Base-by-base conservation (phyloP, 2,888 invertebrate genomes). In the Eristalis intricaria region DNA sequence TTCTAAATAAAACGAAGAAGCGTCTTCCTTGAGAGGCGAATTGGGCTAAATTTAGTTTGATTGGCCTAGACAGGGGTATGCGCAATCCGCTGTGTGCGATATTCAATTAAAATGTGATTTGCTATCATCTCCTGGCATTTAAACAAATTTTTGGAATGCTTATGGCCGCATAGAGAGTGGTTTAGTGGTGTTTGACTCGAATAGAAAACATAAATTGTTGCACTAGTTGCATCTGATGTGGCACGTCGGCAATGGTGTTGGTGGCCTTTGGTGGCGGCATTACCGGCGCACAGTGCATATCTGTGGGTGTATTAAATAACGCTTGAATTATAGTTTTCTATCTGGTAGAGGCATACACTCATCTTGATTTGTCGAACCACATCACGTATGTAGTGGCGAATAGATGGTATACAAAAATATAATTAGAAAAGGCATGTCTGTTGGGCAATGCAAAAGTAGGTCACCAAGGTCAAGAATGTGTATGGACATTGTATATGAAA, bases 91-190 rank as follows among this genome's bases (percentile, higher is more conserved):
- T 60, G 35, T 77, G 22, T 68, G 61, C 40, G 66, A 69, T 56
- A n/a, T 76, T 84, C 61, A 80, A 76, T 80, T 76, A 76, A 76
- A 80, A 63, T 73, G 66, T 71, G 71, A 84, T 84, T 80, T 84
- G 68, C 60, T 85, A 77, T 80, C 79, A 69, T 75, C 60, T 40
- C 13, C 23, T 69, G 74, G 69, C 63, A 69, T 56, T 75, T 81
- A n/a, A 64, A 69, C 74, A 74, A 69, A 68, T 75, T 81, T 69
- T 64, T 68, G 63, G 69, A 69, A 81, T 64, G 69, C 69, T 75
- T 75, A 74, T 10, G 68, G n/a, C 26, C 19, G 19, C 68, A 74
- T 68, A 63, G 60, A 63, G 26, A 56, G 74, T 40, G 63, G 74
- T 74, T 76, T 58, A 11, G 60, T 22, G 63, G 63, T 63, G 26